Conservation (phyloP, 2,797 vertebrate species). For the Danio tinwini region DNA sequence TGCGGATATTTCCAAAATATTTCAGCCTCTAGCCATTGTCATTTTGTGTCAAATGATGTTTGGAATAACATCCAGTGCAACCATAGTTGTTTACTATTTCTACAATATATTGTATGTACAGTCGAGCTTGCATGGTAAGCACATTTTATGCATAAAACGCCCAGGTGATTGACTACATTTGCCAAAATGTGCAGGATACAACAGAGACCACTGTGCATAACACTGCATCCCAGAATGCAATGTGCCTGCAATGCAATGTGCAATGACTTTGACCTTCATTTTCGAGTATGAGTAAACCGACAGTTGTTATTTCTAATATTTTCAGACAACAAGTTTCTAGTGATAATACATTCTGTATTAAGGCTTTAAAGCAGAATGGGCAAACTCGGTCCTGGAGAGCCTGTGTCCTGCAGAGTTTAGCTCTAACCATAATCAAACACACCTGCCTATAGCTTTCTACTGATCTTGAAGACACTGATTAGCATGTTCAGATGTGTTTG, state of each 20-base stretch:
- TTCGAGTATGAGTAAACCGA: not conserved
- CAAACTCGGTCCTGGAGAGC: too few relatives aligned
- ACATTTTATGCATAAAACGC: not conserved
- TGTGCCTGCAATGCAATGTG: too few relatives aligned
- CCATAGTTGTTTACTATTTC: not conserved
- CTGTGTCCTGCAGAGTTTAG: too few relatives aligned
- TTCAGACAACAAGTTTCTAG: too few relatives aligned
- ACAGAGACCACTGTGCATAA: not conserved
- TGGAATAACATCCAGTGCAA: not conserved
- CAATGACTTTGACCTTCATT: not conserved
- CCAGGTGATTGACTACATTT: constrained; percentile 6
- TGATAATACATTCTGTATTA: too few relatives aligned
- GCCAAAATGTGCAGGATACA: not conserved
- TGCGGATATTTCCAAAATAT: constrained; percentile 65
- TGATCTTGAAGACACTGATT: too few relatives aligned
- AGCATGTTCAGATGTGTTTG: too few relatives aligned
- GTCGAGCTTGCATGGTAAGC: not conserved
- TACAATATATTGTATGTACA: not conserved
- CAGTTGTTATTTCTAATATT: not conserved
- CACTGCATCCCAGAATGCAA: constrained; percentile 8
- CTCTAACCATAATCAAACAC: too few relatives aligned
- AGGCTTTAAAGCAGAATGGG: too few relatives aligned
- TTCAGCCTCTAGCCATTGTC: constrained; percentile 10
- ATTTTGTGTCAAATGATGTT: not conserved
- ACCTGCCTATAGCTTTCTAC: too few relatives aligned